phyloP scores from a whole-genome alignment of 1,140 invertebrate species.

The Neodiprion fabricii region DNA sequence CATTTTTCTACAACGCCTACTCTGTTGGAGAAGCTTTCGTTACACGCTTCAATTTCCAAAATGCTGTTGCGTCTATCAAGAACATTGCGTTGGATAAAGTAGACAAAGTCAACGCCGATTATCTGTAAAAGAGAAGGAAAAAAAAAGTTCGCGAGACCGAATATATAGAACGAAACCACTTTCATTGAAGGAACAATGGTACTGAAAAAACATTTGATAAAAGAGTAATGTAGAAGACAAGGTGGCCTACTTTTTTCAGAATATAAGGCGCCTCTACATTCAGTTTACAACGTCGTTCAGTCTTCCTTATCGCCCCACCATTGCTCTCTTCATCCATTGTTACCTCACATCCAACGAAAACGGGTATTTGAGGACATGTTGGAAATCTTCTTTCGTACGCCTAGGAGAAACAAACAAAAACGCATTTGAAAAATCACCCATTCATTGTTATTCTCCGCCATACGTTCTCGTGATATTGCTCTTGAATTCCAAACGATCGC shows the following conservation, averaged over 20 bases:
- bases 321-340: slow-evolving; percentile 78
- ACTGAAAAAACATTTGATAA: background rate
- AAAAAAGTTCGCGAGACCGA: too few relatives aligned
- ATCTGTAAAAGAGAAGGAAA: slow-evolving; percentile 68
- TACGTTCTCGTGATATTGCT: background rate
- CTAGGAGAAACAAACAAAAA: slow-evolving; percentile 63
- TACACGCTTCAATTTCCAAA: slow-evolving; percentile 91
- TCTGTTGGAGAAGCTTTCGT: slow-evolving; percentile 89
- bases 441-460: too few relatives aligned
- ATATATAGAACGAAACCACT: too few relatives aligned
- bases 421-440: background rate
- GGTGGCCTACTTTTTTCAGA: slow-evolving; percentile 83
- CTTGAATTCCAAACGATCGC: background rate
- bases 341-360: slow-evolving; percentile 91
- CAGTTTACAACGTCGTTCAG: slow-evolving; percentile 90
- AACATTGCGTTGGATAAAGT: slow-evolving; percentile 93
- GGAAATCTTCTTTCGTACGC: slow-evolving; percentile 95
- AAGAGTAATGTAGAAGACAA: slow-evolving; percentile 8
- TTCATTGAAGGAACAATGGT: too few relatives aligned
- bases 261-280: slow-evolving; percentile 96
- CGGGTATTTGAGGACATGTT: slow-evolving; percentile 93
- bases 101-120: slow-evolving; percentile 91
- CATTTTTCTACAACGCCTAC: slow-evolving; percentile 92
- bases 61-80: slow-evolving; percentile 80
- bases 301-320: slow-evolving; percentile 80